These are phyloP conservation scores for Clinocottus analis DNA, from an alignment of 2,113 vertebrate species.

Conservation along the genomic window DNA sequence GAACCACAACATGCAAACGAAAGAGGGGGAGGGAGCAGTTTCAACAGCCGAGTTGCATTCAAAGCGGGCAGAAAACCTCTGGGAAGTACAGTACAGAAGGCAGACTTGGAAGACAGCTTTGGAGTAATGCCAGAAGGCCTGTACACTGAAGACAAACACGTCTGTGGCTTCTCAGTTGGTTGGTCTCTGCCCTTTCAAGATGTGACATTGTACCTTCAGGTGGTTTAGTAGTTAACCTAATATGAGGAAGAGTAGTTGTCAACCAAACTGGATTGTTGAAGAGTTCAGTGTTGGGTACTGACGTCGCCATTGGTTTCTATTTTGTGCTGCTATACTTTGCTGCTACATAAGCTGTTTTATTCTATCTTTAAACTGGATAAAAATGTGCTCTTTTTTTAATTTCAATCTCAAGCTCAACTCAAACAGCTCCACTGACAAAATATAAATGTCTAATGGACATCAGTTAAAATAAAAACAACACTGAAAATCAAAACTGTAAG, in stretches of 20 bases:
- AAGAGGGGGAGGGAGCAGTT: conserved; percentile 51
- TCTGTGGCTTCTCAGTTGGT: conserved; percentile 9
- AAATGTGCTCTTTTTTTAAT: neutral
- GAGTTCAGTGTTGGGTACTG: neutral
- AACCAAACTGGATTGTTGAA: neutral
- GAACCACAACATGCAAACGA: conserved; percentile 66
- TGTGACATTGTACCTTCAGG: conserved; percentile 9
- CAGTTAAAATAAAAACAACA: neutral
- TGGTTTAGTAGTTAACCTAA: neutral
- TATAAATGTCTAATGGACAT: neutral
- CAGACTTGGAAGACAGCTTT: conserved; percentile 34
- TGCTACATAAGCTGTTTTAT: neutral
- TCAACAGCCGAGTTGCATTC: conserved; percentile 59
- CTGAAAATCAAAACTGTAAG: neutral
- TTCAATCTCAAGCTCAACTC: neutral
- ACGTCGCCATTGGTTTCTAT: neutral
- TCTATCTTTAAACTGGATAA: neutral
- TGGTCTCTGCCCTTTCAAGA: conserved; percentile 1
- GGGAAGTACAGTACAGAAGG: conserved; percentile 43
- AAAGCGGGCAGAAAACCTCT: conserved; percentile 52
- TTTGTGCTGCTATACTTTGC: neutral
- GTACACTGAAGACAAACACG: conserved; percentile 21
- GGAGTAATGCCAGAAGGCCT: conserved; percentile 29
- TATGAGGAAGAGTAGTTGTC: neutral
- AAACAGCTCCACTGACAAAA: neutral